Conservation (phyloP, 1,140 invertebrate species). For the Zophobas atratus region DNA sequence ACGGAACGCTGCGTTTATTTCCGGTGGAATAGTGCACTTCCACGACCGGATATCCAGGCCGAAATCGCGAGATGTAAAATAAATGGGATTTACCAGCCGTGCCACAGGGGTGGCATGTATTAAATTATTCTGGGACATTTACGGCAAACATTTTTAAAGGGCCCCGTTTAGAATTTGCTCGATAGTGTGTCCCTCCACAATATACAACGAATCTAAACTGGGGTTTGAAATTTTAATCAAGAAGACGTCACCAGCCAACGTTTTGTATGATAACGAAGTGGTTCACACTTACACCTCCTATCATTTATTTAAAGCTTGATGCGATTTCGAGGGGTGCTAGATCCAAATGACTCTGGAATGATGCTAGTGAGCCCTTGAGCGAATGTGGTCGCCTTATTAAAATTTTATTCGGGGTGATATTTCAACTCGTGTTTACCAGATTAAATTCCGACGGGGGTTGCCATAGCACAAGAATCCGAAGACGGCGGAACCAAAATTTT, state of each 20-base stretch:
- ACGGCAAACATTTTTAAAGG: slow-evolving; percentile 35
- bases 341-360: slow-evolving; percentile 21
- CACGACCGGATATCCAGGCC: slow-evolving; percentile 23
- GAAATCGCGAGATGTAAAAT: slow-evolving; percentile 38
- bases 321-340: slow-evolving; percentile 27
- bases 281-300: slow-evolving; percentile 43
- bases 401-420: slow-evolving; percentile 46
- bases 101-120: slow-evolving; percentile 34
- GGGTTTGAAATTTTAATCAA: slow-evolving; percentile 50
- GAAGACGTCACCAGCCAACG: slow-evolving; percentile 45
- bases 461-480: slow-evolving; percentile 1
- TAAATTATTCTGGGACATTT: slow-evolving; percentile 41
- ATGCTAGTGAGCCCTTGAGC: slow-evolving; percentile 4
- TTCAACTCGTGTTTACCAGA: slow-evolving; percentile 17
- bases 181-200: slow-evolving; percentile 21
- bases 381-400: slow-evolving; percentile 44
- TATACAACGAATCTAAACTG: slow-evolving; percentile 32
- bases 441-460: background rate
- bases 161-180: slow-evolving; percentile 12
- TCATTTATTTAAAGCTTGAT: slow-evolving; percentile 48
- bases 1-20: slow-evolving; percentile 32
- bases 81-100: slow-evolving; percentile 24
- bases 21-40: slow-evolving; percentile 14
- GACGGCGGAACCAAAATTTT: background rate
- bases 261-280: slow-evolving; percentile 51